Conservation (phyloP, 2,888 invertebrate species). For the Rhingia rostrata region DNA sequence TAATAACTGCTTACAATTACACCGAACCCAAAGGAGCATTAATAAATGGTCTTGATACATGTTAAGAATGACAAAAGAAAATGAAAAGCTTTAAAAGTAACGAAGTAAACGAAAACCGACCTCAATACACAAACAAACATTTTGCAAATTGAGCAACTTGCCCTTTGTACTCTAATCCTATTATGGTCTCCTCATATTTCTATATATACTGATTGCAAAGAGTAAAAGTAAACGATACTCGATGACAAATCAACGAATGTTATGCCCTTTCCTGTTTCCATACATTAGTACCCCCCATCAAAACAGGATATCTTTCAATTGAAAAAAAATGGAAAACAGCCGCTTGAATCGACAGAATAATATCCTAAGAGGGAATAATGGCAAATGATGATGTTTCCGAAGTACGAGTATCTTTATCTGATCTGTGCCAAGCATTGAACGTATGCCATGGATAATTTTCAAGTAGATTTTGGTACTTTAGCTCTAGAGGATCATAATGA, state of each 20-base stretch:
- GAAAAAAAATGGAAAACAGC: slow-evolving; percentile 2
- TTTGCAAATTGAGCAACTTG: slow-evolving; percentile 11
- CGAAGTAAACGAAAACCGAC: not conserved
- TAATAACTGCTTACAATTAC: no score
- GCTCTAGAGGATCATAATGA: slow-evolving; percentile 8
- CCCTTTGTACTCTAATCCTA: slow-evolving; percentile 5
- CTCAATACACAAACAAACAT: no score
- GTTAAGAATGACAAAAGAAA: no score
- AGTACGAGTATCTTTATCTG: slow-evolving; percentile 19
- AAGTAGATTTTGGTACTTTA: slow-evolving; percentile 22
- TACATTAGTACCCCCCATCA: not conserved
- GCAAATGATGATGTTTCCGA: slow-evolving; percentile 29
- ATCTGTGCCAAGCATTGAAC: slow-evolving; percentile 7
- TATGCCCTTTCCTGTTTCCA: slow-evolving; percentile 35
- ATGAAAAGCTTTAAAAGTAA: not conserved
- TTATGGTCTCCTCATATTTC: slow-evolving; percentile 10
- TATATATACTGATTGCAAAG: not conserved
- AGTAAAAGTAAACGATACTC: slow-evolving; percentile 20
- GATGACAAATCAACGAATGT: slow-evolving; percentile 2
- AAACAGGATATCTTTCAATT: slow-evolving; percentile 41
- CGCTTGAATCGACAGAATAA: slow-evolving; percentile 13
- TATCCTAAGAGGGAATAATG: slow-evolving; percentile 8
- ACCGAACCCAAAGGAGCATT: no score
- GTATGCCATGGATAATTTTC: slow-evolving; percentile 23
- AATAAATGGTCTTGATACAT: no score